Evolutionary conservation across 1,140 invertebrate species (phyloP).

Genomic region (Megalopta genalis): DNA sequence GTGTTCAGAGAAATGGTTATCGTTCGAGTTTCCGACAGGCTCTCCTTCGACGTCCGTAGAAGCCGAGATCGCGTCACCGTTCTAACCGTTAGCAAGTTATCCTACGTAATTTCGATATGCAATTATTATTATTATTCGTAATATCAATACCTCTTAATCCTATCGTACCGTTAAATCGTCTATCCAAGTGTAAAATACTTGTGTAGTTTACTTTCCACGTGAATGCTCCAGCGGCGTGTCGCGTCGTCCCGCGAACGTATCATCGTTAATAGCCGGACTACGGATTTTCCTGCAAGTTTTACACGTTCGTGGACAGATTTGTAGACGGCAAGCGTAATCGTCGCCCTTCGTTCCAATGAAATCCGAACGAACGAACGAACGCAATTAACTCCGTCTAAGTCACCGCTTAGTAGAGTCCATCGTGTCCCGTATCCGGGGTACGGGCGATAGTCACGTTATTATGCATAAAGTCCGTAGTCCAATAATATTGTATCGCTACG

Average conservation of each 20-base stretch:
- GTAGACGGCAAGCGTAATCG: no score
- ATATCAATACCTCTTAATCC: slow-evolving; percentile 45
- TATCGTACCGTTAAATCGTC: slow-evolving; percentile 34
- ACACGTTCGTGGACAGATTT: no score
- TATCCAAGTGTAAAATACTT: slow-evolving; percentile 60
- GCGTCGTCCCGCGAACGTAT: slow-evolving; percentile 43
- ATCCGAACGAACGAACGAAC: no score
- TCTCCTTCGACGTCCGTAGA: slow-evolving; percentile 36
- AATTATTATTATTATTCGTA: slow-evolving; percentile 44
- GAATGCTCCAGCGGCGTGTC: slow-evolving; percentile 36
- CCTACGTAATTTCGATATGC: slow-evolving; percentile 34
- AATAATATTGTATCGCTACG: slow-evolving; percentile 9
- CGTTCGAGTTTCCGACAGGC: background rate
- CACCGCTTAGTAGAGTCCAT: no score
- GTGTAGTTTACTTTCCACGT: slow-evolving; percentile 60
- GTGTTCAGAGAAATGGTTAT: no score
- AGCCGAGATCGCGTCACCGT: slow-evolving; percentile 16
- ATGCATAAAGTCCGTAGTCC: no score
- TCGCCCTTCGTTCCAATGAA: no score
- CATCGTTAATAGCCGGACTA: background rate
- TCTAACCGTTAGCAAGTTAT: slow-evolving; percentile 29
- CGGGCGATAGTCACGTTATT: no score
- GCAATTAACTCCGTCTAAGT: no score
- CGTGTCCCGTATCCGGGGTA: no score
- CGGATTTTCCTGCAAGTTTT: no score